These are phyloP conservation scores for Hydrolagus colliei DNA, from an alignment of 2,797 vertebrate genomes.

Conservation along the genomic window DNA sequence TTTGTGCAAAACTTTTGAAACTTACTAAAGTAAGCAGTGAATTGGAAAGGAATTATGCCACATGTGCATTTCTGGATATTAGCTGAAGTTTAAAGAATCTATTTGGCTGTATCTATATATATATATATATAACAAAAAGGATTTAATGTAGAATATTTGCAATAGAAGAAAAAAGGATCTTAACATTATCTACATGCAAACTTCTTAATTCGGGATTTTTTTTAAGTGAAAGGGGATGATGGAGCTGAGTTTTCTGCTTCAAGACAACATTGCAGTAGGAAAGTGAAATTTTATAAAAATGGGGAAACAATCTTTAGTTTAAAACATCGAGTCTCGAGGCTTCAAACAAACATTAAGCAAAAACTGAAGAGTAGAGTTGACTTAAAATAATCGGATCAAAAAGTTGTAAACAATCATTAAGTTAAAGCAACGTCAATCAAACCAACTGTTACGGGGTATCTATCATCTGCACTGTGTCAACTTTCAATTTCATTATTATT, in stretches of 20 bases:
- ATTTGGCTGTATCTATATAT: not conserved
- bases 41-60: not conserved
- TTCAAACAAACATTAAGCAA: not conserved
- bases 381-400: not conserved
- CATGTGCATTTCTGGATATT: not conserved
- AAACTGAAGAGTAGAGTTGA: not conserved
- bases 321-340: not conserved
- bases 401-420: not conserved
- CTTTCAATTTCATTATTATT: not conserved
- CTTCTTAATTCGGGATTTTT: too few relatives aligned
- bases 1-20: not conserved
- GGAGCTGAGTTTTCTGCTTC: not conserved
- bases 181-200: not conserved
- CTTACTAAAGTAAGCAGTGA: not conserved
- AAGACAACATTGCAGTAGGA: not conserved
- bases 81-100: not conserved
- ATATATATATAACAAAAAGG: not conserved
- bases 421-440: not conserved
- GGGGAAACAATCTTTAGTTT: not conserved
- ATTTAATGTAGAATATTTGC: not conserved
- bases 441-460: not conserved
- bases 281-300: not conserved
- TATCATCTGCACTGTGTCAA: not conserved
- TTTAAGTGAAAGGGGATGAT: too few relatives aligned
- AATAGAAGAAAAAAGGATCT: not conserved